Evolutionary conservation across 1,140 invertebrate species (phyloP).

Genomic region (Atopsyche davidsoni): DNA sequence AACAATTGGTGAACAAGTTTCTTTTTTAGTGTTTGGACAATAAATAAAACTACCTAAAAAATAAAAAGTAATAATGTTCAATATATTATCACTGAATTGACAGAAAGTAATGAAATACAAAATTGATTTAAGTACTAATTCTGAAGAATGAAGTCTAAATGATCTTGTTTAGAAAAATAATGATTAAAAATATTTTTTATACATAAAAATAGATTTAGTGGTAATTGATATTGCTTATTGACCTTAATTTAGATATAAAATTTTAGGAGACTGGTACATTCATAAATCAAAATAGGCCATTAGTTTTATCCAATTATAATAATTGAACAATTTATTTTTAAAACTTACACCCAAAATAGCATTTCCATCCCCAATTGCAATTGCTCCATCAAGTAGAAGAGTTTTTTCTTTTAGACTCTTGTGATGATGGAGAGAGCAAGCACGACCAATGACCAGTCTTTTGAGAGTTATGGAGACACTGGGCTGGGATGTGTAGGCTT

Average conservation of each 20-base stretch:
- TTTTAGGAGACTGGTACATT: neutral
- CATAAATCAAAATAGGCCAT: slow-evolving; percentile 3
- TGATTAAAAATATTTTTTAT: slow-evolving; percentile 4
- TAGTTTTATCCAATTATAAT: slow-evolving; percentile 4
- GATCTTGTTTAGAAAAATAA: no score
- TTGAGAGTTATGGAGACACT: slow-evolving; percentile 43
- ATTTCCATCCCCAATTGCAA: slow-evolving; percentile 52
- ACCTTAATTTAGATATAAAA: neutral
- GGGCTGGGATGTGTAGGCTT: slow-evolving; percentile 5
- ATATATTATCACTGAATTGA: neutral
- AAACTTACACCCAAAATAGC: slow-evolving; percentile 48
- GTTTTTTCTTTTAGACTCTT: slow-evolving; percentile 51
- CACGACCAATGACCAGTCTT: slow-evolving; percentile 46
- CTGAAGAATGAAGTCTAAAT: no score
- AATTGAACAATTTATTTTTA: slow-evolving; percentile 14
- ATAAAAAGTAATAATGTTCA: slow-evolving; percentile 6
- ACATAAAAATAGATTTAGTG: neutral
- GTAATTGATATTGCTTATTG: slow-evolving; percentile 8
- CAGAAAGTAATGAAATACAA: no score
- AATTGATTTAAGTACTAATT: no score
- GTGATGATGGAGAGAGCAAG: slow-evolving; percentile 46
- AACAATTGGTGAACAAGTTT: slow-evolving; percentile 49
- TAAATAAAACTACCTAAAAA: slow-evolving; percentile 48
- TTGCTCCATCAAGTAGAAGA: slow-evolving; percentile 49
- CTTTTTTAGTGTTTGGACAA: slow-evolving; percentile 51